Evolutionary conservation across 2,797 vertebrate genomes (phyloP), one percentile per base, ranked within the genome.

Genomic region (Leptatherina wallacei): DNA sequence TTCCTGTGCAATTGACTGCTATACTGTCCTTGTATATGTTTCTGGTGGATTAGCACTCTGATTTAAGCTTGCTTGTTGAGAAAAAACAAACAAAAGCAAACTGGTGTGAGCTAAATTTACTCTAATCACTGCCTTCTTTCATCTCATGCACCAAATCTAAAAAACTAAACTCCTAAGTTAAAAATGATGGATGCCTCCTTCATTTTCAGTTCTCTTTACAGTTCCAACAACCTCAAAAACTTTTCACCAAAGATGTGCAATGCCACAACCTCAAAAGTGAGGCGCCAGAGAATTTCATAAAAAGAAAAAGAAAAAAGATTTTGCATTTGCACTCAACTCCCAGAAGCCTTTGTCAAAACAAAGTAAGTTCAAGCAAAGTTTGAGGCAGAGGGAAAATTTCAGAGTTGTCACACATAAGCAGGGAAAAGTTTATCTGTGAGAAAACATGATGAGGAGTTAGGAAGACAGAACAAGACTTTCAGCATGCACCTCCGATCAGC

Each of bases 291-390:
- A 72, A 66, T 81, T 82, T 77, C 75, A 65, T 66, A 38, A 18
- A 73, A 59, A 64, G 30, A 67, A 30, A 32, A 6, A 33, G 6
- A 5, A 44, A 44, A 44, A 29, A n/a, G 6, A 57, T 64, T 73
- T 81, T 18, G 62, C 79, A 72, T 88, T 85, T 80, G 75, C 83
- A 81, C 73, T 71, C 69, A 63, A 81, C 71, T 84, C 78, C 78
- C 79, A 80, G 52, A 78, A 75, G 78, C 73, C 72, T 88, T 85
- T 88, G 66, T 78, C 56, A 86, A 84, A 86, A 84, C 71, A 87
- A 88, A 87, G 77, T 59, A 69, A 85, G 85, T 89, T 89, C 81
- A 82, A 68, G 69, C 80, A 86, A 91, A 91, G 91, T 89, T 91
- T 90, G 82, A 85, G 65, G 71, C 75, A 51, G 72, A 70, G 61